Evolutionary conservation across 1,140 invertebrate genomes (phyloP).

Genomic region (Cherax quadricarinatus): DNA sequence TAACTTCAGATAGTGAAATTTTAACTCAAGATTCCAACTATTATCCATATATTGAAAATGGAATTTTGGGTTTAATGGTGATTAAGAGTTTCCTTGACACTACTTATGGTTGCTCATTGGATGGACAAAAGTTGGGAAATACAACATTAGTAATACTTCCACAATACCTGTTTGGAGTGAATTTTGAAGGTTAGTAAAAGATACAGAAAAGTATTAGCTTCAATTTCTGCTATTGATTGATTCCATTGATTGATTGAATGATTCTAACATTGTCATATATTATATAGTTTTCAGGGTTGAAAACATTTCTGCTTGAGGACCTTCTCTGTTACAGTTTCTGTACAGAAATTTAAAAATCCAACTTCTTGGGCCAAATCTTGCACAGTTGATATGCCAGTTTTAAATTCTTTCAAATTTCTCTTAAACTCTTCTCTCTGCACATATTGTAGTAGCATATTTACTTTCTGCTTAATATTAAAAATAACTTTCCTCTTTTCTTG

Average conservation of each 20-base stretch:
- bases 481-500: too few species aligned
- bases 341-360: too few species aligned
- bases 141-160: slow-evolving; percentile 33
- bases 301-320: too few species aligned
- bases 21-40: slow-evolving; percentile 9
- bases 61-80: slow-evolving; percentile 26
- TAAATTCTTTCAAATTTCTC: too few species aligned
- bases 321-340: too few species aligned
- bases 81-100: slow-evolving; percentile 38
- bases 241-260: background rate
- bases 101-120: slow-evolving; percentile 23
- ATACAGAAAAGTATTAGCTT: background rate
- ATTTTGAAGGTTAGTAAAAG: slow-evolving; percentile 29
- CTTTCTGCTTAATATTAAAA: too few species aligned
- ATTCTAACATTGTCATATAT: background rate
- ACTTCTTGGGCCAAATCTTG: too few species aligned
- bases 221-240: background rate
- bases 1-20: slow-evolving; percentile 23
- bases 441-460: too few species aligned
- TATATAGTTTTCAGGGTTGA: too few species aligned
- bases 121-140: slow-evolving; percentile 19
- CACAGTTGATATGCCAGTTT: too few species aligned
- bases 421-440: too few species aligned
- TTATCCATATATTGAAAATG: slow-evolving; percentile 20
- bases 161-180: slow-evolving; percentile 7